Base-by-base conservation (phyloP, 92 coral and sea anemone species). In the Montipora capitata region DNA sequence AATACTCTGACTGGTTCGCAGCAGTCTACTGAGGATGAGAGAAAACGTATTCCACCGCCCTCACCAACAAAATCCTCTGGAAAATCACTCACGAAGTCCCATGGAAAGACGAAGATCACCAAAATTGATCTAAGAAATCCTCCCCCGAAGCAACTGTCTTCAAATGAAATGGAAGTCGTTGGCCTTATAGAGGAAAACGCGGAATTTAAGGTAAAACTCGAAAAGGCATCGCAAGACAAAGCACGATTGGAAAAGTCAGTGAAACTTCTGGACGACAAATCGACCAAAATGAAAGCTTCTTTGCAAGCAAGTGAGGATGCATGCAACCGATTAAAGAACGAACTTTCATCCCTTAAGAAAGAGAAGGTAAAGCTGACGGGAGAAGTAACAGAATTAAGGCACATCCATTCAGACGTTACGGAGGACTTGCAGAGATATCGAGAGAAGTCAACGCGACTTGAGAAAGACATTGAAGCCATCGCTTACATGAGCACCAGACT, bases 101-200 rank as follows among this genome's bases (percentile, higher is more conserved):
- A 90, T 64, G 80, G 88, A 9, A 90, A 71, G 43, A 10, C 82
- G 76, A 92, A 93, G 70, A 83, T 76, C 15, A 71, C 78, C 7
- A 83, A 72, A 54, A 91, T 93, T 74, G 98, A 95, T 62, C 79
- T 95, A 35, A 74, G 88, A 61, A 73, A 76, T 56, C 94, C 89
- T 0, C 96, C 96, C 17, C 86, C 77, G 16, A 89, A 81, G 18
- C 91, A 88, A 42, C 86, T 80, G 39, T 77, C 84, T 10, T 66
- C 89, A 40, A 88, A 92, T n/a, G 94, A 95, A 67, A 74, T 89
- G 73, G 96, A 94, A 42, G 78, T 93, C 12, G 91, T 95, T 62
- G 86, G 92, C 68, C 88, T 95, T 35, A 57, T 92, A 8, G 98
- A 95, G 77, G 98, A 95, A 68, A 95, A 91, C 54, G 92, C 98